These are phyloP conservation scores for Cephus sareptanus DNA, from an alignment of 2,888 invertebrate genomes.

Conservation along the genomic window DNA sequence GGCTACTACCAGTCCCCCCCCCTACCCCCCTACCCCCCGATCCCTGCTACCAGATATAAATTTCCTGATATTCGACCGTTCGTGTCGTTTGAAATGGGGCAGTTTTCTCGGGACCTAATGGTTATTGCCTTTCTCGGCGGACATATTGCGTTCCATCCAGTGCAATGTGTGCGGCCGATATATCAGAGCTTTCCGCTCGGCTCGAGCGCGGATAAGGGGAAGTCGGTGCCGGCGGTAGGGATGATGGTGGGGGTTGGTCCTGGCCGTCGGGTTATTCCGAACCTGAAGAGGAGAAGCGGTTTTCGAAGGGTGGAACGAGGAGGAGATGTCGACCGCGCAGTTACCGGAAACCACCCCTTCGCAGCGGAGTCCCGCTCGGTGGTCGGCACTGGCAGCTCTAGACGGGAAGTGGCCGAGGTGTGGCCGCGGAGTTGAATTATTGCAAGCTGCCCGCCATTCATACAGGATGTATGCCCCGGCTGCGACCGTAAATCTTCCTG, in stretches of 20 bases:
- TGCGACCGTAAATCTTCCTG: constrained; percentile 59
- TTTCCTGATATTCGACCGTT: constrained; percentile 72
- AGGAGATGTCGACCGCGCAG: constrained; percentile 50
- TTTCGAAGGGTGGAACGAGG: constrained; percentile 10
- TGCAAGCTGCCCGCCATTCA: constrained; percentile 63
- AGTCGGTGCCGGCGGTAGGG: constrained; percentile 23
- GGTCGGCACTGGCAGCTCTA: constrained; percentile 49
- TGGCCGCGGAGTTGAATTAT: constrained; percentile 64
- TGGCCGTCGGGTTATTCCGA: not conserved
- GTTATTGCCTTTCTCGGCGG: constrained; percentile 73
- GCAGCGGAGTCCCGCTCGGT: constrained; percentile 44
- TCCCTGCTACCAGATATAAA: constrained; percentile 67
- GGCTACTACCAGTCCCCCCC: constrained; percentile 18
- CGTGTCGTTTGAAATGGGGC: constrained; percentile 73
- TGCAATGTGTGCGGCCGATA: constrained; percentile 72
- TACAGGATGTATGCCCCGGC: constrained; percentile 60
- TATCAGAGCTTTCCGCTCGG: constrained; percentile 65
- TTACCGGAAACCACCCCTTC: constrained; percentile 56
- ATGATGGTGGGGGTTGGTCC: constrained; percentile 20
- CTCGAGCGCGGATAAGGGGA: constrained; percentile 22
- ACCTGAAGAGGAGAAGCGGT: not conserved
- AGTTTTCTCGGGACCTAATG: constrained; percentile 73
- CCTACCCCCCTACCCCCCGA: not conserved
- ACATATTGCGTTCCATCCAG: constrained; percentile 73
- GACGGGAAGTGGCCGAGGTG: constrained; percentile 64